phyloP scores from a whole-genome alignment of 2,113 vertebrate genomes.

The Trogon surrucura region DNA sequence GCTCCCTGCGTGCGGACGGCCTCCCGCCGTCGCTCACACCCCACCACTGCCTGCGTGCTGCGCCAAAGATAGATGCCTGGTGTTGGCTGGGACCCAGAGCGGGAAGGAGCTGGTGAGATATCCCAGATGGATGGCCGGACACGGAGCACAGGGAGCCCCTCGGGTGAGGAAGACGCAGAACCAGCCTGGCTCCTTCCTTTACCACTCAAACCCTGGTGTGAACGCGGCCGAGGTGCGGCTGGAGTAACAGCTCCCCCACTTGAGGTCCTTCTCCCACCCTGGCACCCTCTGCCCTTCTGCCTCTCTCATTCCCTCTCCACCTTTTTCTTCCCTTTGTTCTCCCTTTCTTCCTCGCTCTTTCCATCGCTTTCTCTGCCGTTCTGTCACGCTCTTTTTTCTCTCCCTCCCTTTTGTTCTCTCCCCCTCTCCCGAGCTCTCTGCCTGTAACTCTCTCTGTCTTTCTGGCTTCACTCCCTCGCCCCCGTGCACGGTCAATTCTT shows the following conservation, averaged over 20 bases:
- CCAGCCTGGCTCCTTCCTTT: not conserved
- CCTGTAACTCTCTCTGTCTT: not conserved
- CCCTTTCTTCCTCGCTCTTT: not conserved
- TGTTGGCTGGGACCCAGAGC: not conserved
- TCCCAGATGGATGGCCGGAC: not conserved
- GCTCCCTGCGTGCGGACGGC: not conserved
- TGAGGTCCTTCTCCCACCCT: not conserved
- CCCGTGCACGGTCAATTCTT: not conserved
- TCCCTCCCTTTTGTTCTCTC: constrained; percentile 21
- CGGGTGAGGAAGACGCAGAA: not conserved
- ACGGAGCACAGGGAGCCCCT: not conserved
- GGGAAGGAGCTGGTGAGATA: constrained; percentile 33
- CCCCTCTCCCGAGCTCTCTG: not conserved
- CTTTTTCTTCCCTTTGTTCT: constrained; percentile 14
- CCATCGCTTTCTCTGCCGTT: not conserved
- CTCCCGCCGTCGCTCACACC: not conserved
- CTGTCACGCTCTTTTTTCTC: not conserved
- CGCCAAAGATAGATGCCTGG: not conserved
- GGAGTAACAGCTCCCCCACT: not conserved
- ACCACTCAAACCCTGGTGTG: not conserved
- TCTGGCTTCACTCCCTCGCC: not conserved
- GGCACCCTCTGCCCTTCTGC: not conserved
- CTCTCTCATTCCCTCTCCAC: not conserved
- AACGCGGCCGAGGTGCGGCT: not conserved
- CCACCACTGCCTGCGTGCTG: not conserved